phyloP scores from a whole-genome alignment of 2,113 vertebrate genomes.

The Verasper variegatus region DNA sequence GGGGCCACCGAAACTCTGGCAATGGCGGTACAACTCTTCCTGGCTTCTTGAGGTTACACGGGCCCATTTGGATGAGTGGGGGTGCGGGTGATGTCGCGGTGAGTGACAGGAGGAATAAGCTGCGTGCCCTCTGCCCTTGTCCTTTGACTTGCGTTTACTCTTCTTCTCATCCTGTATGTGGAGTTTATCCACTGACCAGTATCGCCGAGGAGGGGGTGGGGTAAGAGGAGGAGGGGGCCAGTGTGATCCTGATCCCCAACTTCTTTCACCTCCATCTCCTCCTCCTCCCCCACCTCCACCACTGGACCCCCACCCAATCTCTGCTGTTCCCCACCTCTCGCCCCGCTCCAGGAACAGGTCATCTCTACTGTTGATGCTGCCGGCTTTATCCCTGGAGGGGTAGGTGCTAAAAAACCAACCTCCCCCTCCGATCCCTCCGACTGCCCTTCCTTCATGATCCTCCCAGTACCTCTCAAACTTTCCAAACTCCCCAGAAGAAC shows the following conservation, averaged over 20 bases:
- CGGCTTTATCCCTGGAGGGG: conserved; percentile 85
- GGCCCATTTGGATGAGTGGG: conserved; percentile 75
- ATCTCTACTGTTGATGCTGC: conserved; percentile 83
- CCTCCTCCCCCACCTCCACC: conserved; percentile 55
- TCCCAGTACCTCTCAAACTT: conserved; percentile 91
- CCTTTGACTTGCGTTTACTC: conserved; percentile 76
- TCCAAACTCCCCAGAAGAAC: conserved; percentile 84
- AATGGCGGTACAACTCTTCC: conserved; percentile 86
- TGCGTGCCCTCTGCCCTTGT: conserved; percentile 78
- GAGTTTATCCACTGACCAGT: conserved; percentile 94
- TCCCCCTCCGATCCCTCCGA: conserved; percentile 82
- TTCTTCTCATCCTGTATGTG: conserved; percentile 89
- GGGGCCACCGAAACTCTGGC: conserved; percentile 81
- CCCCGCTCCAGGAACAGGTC: conserved; percentile 78
- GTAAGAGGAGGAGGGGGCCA: conserved; percentile 81
- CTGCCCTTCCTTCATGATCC: conserved; percentile 83
- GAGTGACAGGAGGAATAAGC: conserved; percentile 80
- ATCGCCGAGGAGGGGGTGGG: conserved; percentile 85
- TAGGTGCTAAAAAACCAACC: conserved; percentile 91
- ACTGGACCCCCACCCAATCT: conserved; percentile 73
- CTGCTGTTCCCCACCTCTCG: conserved; percentile 75
- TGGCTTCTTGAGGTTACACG: conserved; percentile 81
- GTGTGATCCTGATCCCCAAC: conserved; percentile 71
- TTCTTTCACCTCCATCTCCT: conserved; percentile 48
- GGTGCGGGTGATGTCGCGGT: conserved; percentile 65